Evolutionary conservation across 2,113 vertebrate genomes (phyloP).

Genomic region (Pelvicachromis taeniatus): DNA sequence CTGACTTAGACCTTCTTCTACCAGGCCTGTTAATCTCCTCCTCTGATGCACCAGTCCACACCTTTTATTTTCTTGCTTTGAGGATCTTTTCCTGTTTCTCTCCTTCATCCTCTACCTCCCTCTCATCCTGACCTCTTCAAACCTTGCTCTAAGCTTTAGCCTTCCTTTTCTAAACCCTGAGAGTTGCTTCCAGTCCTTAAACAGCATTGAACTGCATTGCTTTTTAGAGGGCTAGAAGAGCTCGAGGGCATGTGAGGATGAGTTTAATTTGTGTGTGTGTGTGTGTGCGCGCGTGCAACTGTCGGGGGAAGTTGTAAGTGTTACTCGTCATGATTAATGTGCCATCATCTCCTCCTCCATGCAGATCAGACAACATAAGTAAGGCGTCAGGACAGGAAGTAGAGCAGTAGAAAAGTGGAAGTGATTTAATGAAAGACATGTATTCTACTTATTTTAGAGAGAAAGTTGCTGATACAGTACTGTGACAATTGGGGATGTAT

Average conservation of each 20-base stretch:
- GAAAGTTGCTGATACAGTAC: background rate
- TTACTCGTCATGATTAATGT: constrained; percentile 30
- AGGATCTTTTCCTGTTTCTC: background rate
- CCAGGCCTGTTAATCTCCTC: constrained; percentile 24
- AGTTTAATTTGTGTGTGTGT: background rate
- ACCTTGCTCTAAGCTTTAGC: constrained; percentile 18
- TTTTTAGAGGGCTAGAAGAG: background rate
- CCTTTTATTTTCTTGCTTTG: constrained; percentile 15
- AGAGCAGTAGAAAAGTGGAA: constrained; percentile 11
- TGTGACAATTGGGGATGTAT: background rate
- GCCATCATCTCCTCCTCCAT: constrained; percentile 9
- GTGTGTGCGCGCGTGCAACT: background rate
- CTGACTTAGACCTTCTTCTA: constrained; percentile 23
- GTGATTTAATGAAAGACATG: background rate
- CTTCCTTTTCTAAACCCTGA: background rate
- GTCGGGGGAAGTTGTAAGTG: constrained; percentile 3
- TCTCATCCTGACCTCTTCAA: constrained; percentile 18
- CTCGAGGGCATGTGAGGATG: background rate
- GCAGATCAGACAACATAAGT: constrained; percentile 25
- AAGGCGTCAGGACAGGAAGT: constrained; percentile 23
- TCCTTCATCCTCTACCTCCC: background rate
- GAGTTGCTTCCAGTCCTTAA: constrained; percentile 24
- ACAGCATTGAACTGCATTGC: background rate
- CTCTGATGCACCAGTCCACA: constrained; percentile 5
- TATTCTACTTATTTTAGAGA: background rate